Conservation (phyloP, 2,113 vertebrate species). For the Oostethus manadensis region DNA sequence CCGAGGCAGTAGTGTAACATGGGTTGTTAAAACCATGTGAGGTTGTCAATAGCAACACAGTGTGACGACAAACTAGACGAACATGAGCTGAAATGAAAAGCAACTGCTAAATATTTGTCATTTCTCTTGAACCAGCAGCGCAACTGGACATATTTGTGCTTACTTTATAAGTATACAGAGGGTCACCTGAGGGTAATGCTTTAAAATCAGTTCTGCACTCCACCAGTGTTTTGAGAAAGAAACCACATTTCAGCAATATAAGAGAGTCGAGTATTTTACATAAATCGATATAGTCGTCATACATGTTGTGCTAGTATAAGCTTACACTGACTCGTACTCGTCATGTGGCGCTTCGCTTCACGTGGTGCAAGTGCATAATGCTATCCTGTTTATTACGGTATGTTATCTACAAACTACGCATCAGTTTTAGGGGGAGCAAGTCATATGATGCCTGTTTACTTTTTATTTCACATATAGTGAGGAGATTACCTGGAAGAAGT, state of each 20-base stretch:
- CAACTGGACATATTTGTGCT: background rate
- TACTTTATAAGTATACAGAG: too few species aligned
- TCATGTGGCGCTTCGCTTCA: conserved; percentile 30
- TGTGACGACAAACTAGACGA: background rate
- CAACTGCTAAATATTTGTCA: background rate
- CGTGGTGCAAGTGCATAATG: conserved; percentile 1
- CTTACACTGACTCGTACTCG: conserved; percentile 19
- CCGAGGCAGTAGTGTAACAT: background rate
- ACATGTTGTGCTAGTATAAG: conserved; percentile 12
- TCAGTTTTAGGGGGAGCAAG: background rate
- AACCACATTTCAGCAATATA: background rate
- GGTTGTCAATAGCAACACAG: background rate
- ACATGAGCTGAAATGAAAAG: background rate
- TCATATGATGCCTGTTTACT: background rate
- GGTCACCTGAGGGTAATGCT: background rate
- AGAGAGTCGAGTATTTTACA: conserved; percentile 6
- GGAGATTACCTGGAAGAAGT: background rate
- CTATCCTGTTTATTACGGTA: background rate
- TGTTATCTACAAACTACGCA: background rate
- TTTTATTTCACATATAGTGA: background rate
- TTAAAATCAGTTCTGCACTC: background rate
- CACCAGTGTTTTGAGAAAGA: background rate
- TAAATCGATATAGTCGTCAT: conserved; percentile 1
- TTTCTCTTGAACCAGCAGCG: background rate
- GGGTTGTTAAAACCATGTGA: background rate